A percentile compares a stretch with the other conserved stretches of the same genome.
Conservation (phyloP, 2,797 vertebrate species). For the Squalus acanthias region DNA sequence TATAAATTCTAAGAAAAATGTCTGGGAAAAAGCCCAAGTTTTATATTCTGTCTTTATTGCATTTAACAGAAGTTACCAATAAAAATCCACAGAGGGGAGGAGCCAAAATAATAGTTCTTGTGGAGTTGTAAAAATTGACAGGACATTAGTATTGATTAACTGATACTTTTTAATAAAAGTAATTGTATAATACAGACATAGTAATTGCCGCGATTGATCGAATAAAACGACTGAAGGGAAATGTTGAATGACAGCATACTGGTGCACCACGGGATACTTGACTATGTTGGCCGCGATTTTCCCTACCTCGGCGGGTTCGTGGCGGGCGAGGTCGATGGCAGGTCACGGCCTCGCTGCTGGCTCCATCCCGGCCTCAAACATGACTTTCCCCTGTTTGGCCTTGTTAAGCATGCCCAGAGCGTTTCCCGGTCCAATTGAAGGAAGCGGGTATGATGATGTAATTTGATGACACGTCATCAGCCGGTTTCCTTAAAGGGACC, state of each 20-base stretch:
- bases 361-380: too few relatives aligned
- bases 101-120: not conserved
- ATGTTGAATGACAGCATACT: not conserved
- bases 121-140: not conserved
- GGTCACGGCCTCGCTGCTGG: too few relatives aligned
- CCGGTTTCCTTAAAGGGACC: too few relatives aligned
- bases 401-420: too few relatives aligned
- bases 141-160: not conserved
- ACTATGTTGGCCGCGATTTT: too few relatives aligned
- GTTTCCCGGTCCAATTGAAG: too few relatives aligned
- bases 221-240: not conserved
- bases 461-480: too few relatives aligned
- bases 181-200: not conserved
- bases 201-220: not conserved
- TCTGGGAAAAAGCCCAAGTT: not conserved
- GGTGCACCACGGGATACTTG: not conserved
- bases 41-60: not conserved
- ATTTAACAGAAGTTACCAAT: constrained; percentile 4
- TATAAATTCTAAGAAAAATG: not conserved
- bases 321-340: too few relatives aligned
- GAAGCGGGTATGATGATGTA: too few relatives aligned
- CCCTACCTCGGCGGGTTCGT: too few relatives aligned
- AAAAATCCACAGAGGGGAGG: not conserved
- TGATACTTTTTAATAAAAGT: not conserved
- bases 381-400: too few relatives aligned